These are phyloP conservation scores for Rhabdomys pumilio DNA, from an alignment of 2,797 vertebrate species.

Conservation along the genomic window DNA sequence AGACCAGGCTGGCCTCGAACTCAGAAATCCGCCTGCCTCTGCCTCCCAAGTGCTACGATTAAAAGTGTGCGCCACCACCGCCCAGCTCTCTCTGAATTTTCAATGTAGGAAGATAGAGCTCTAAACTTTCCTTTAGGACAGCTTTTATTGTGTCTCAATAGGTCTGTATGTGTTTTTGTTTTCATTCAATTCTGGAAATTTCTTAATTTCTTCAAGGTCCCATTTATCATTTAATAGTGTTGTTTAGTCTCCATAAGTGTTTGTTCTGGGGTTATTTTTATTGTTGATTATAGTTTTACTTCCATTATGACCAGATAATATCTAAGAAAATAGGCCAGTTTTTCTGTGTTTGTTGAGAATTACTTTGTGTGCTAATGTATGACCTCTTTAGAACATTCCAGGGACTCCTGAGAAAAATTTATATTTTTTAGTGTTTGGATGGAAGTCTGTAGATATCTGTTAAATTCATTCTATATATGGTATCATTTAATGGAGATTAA, in stretches of 20 bases:
- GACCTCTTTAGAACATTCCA: neutral
- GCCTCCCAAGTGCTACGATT: too few relatives aligned
- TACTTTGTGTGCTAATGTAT: neutral
- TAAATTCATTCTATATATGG: neutral
- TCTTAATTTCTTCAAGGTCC: neutral
- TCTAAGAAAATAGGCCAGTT: neutral
- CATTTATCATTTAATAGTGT: neutral
- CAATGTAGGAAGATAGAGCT: neutral
- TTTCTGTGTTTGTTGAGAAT: neutral
- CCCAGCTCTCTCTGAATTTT: neutral
- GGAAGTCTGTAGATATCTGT: neutral
- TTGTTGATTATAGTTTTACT: neutral
- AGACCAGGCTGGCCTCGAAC: too few relatives aligned
- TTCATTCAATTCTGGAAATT: neutral
- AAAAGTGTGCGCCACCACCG: too few relatives aligned
- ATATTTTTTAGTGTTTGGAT: neutral
- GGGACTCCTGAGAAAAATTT: neutral
- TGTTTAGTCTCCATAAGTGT: neutral
- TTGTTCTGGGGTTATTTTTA: neutral
- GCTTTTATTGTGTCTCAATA: neutral
- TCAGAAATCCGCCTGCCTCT: too few relatives aligned
- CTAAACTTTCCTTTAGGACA: neutral
- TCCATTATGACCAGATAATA: neutral
- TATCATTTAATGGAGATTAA: neutral
- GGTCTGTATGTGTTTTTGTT: neutral